Evolutionary conservation across 2,113 vertebrate species (phyloP), one percentile per base, ranked within the genome.

Genomic region (Motacilla tschutschensis): DNA sequence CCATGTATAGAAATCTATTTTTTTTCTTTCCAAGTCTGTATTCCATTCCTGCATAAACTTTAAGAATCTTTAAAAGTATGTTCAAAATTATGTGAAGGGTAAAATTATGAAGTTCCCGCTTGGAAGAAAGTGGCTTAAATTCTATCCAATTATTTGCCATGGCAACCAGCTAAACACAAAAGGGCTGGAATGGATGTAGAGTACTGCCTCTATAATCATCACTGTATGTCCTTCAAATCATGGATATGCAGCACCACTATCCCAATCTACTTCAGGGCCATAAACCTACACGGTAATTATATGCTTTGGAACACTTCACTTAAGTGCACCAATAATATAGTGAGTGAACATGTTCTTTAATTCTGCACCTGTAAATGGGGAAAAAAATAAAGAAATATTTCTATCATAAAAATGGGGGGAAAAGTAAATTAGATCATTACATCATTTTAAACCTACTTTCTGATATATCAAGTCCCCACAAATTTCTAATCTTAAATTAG

Each of bases 91-190:
- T 97, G 96, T 98, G 96, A 96, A 97, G 96, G 97, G 95, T 96
- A 96, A 96, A 98, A 97, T 98, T 98, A 98, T 97, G 96, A 98
- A 98, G 98, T 98, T 98, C 98, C 97, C 97, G 98, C 97, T 98
- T 98, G 97, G 97, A 97, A 97, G 97, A 98, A 98, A 98, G 98
- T 98, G 98, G 97, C 96, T 97, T 98, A 98, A 98, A 98, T 98
- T 98, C 97, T 98, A 98, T 98, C 98, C 98, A 98, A 98, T 98
- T 98, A 98, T 98, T 98, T 98, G 95, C 98, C 98, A 98, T 98
- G 98, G 98, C 97, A 98, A 98, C 98, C 93, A 97, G 96, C 96
- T 96, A 97, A 98, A 98, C 97, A 98, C 98, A 98, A 98, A 98
- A 97, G 98, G 97, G 95, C 94, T 97, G 93, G 97, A 96, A 98